phyloP scores from a whole-genome alignment of 2,113 vertebrate species.

The Bettongia penicillata region DNA sequence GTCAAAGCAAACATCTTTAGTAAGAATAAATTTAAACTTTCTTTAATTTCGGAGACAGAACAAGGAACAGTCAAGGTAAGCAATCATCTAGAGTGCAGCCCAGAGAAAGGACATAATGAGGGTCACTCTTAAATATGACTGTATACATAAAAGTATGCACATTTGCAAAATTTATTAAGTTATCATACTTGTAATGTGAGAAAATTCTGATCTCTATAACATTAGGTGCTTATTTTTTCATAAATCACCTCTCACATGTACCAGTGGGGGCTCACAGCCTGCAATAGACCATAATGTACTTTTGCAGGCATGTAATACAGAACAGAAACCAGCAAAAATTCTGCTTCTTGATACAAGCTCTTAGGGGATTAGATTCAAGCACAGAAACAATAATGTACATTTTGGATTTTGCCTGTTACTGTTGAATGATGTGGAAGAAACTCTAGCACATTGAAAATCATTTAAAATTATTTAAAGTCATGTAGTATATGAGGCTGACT shows the following conservation, averaged over 20 bases:
- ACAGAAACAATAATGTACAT: neutral
- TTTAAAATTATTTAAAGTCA: neutral
- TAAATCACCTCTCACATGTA: neutral
- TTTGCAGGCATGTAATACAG: neutral
- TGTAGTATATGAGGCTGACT: neutral
- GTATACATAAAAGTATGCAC: neutral
- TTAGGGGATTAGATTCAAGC: neutral
- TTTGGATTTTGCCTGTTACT: neutral
- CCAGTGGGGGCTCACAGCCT: neutral
- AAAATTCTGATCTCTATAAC: neutral
- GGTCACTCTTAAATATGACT: neutral
- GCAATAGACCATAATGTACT: neutral
- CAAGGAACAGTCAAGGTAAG: neutral
- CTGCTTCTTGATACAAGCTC: neutral
- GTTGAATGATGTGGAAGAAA: neutral
- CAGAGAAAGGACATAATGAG: neutral
- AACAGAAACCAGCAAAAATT: neutral
- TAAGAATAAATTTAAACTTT: slow-evolving; percentile 32
- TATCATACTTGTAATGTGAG: neutral
- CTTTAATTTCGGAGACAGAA: neutral
- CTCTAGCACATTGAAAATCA: neutral
- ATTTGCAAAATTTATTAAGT: neutral
- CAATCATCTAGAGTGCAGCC: neutral
- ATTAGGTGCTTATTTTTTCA: neutral
- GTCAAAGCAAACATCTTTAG: slow-evolving; percentile 75